Conservation (phyloP, 1,140 invertebrate genomes). For the Glossosoma conforme region DNA sequence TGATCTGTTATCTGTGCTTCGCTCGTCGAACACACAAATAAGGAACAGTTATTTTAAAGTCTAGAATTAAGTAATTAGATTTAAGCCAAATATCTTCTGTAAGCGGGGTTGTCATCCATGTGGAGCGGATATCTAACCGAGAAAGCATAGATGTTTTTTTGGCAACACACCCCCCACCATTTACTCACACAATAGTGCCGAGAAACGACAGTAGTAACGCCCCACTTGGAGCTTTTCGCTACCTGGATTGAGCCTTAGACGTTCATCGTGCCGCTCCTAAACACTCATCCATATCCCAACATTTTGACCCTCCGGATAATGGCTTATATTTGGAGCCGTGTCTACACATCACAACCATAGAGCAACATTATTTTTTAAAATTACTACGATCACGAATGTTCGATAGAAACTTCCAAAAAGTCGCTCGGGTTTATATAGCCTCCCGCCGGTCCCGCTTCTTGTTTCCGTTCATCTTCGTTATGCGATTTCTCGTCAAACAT, state of each 20-base stretch:
- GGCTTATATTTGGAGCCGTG: background rate
- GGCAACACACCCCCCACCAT: no score
- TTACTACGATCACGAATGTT: constrained; percentile 29
- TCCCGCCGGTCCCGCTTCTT: constrained; percentile 13
- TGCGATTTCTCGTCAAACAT: constrained; percentile 9
- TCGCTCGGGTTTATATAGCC: constrained; percentile 29
- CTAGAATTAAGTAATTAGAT: no score
- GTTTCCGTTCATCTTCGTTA: background rate
- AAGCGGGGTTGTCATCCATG: no score
- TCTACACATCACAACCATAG: constrained; percentile 2
- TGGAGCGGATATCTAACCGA: no score
- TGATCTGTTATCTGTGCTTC: no score
- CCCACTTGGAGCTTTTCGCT: background rate
- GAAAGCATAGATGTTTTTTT: no score
- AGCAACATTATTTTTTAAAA: no score
- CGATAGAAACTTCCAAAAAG: constrained; percentile 30
- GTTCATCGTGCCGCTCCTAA: background rate
- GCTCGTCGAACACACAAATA: no score
- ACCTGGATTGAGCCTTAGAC: background rate
- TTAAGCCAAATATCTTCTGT: no score
- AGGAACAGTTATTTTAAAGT: no score
- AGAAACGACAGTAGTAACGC: background rate
- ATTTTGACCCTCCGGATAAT: no score
- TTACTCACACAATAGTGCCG: no score
- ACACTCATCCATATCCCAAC: background rate